Evolutionary conservation across 1,140 invertebrate species (phyloP), one percentile per base, ranked within the genome.

Genomic region (Pseudomyrmex cubaensis): DNA sequence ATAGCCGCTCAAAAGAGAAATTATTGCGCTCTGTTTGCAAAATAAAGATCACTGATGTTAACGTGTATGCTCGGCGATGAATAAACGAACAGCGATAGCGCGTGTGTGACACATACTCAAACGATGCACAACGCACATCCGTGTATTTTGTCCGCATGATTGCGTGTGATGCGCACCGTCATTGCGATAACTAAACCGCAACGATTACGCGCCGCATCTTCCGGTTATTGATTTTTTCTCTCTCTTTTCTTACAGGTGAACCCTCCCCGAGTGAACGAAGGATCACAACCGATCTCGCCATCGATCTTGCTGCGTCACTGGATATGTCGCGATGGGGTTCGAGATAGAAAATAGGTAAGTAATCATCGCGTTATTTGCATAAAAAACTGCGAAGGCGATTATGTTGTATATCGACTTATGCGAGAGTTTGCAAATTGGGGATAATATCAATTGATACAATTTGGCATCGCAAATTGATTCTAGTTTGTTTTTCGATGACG

Each of bases 301-400:
- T 72, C 66, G 76, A 59, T 70, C 66, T 72, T 59, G 46, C 54
- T 35, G 44, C 44, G 25, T 22, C 46, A 50, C 50, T 20, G 76
- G 66, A 70, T 59, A 70, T 72, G 22, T 50, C 54, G 54, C 66
- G 66, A 80, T 80, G 76, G 54, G 12, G 20, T 46, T 13, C 44
- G 44, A 80, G 66, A 80, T 72, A 72, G 54, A 61, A 72, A 46
- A 59, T 57, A 70, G 76, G 76, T 80, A 78, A 9, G 76, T 78
- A 35, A 57, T 57, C 9, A 20, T 12, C 10, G 1, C 10, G 9
- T 63, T 17, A 48, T 48, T 75, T 25, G 17, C 22, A 12, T 8
- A 7, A 35, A 9, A 22, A 9, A 22, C 17, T 13, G 5, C 35
- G 22, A 75, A 75, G 13, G 22, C 57, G 57, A 10, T 4, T 66